Evolutionary conservation across 2,113 vertebrate genomes (phyloP), one percentile per base, ranked within the genome.

Genomic region (Numida meleagris): DNA sequence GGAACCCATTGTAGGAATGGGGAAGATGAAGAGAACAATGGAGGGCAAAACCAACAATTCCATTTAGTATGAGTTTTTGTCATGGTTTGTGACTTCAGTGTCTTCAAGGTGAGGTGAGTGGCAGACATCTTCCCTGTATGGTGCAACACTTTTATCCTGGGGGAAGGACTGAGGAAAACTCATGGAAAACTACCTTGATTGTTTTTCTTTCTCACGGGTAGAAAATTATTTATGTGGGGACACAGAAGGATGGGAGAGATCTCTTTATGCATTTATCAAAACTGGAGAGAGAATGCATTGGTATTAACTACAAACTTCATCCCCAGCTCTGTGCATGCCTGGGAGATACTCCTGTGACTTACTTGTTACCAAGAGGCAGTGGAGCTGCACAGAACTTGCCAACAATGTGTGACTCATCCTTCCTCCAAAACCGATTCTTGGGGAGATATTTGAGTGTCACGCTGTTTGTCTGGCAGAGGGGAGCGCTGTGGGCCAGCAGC

Each of bases 291-390:
- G 62, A 57, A 59, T 7, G 25, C 15, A 12, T 62, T n/a, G 21
- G 40, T 85, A 74, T 75, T 80, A 76, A 50, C 33, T 17, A 29
- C 20, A 75, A 17, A 34, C 45, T 83, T 7, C 12, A 46, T 36
- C 53, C 36, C 10, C 3, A 42, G 15, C 13, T 79, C 15, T 29
- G 19, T 53, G 55, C 5, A 45, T 55, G 34, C 25, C 51, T 42
- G 19, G 34, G 27, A 1, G 8, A 59, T 27, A 46, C 27, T 48
- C 25, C 72, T 27, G 36, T 80, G 51, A 72, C 91, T 95, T 96
- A 98, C 98, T 94, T 97, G 93, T 90, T 94, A 16, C 87, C 36
- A 31, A 98, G 80, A 3, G 98, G 98, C 85, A 98, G 84, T 0
- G 76, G 84, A 0, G 95, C 94, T 3, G 92, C 93, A 51, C 98